Percentiles rank a stretch among this genome's conserved stretches.
phyloP scores from a whole-genome alignment of 2,888 invertebrate genomes.

The Apotomis betuletana region DNA sequence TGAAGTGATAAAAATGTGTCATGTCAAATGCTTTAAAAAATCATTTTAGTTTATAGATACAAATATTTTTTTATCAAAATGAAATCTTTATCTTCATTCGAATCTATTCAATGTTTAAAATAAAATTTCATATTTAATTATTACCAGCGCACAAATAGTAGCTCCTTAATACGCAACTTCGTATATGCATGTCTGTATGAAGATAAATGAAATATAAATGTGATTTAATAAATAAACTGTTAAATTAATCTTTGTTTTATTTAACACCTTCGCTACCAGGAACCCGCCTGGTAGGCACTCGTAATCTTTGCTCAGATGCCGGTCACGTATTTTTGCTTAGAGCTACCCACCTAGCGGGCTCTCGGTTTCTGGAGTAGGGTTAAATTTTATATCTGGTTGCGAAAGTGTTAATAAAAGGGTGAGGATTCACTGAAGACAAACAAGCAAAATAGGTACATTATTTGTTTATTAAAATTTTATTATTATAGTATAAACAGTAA shows the following conservation, averaged over 20 bases:
- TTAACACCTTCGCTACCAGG: too few relatives aligned
- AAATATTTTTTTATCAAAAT: background rate
- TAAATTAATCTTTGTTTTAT: slow-evolving; percentile 41
- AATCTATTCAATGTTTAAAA: slow-evolving; percentile 11
- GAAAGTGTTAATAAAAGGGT: slow-evolving; percentile 20
- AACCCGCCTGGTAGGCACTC: too few relatives aligned
- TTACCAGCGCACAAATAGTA: slow-evolving; percentile 24
- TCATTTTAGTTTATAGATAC: background rate
- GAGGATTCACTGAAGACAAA: slow-evolving; percentile 43
- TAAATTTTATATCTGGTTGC: too few relatives aligned
- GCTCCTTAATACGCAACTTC: slow-evolving; percentile 15
- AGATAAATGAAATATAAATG: slow-evolving; percentile 50
- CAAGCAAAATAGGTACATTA: slow-evolving; percentile 55
- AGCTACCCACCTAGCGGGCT: too few relatives aligned
- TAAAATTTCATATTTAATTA: slow-evolving; percentile 5
- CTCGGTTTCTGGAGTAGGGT: too few relatives aligned
- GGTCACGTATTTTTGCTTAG: too few relatives aligned
- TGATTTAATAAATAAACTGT: slow-evolving; percentile 59
- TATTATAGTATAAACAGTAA: slow-evolving; percentile 82
- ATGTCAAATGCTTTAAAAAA: slow-evolving; percentile 59
- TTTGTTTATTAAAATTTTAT: slow-evolving; percentile 79
- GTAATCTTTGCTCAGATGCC: too few relatives aligned
- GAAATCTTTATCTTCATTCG: background rate
- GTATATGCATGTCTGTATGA: slow-evolving; percentile 7
- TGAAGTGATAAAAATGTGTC: slow-evolving; percentile 51